Conservation (phyloP, 2,113 vertebrate species). For the Mellivora capensis region DNA sequence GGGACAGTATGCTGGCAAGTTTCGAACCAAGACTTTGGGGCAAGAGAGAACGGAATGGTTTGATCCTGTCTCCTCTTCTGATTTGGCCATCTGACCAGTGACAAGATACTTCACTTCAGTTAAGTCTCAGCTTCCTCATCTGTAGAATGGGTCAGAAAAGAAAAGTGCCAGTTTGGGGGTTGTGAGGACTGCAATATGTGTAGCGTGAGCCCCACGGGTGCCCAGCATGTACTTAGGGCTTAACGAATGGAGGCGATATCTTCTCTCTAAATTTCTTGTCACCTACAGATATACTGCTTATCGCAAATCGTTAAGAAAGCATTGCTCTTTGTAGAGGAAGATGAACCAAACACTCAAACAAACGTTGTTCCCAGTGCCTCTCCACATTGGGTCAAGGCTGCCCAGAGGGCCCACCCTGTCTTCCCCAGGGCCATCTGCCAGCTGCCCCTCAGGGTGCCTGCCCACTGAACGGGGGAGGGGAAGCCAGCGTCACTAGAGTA, state of each 20-base stretch:
- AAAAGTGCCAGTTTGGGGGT: not conserved
- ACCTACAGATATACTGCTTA: not conserved
- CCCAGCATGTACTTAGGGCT: not conserved
- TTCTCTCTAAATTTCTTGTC: not conserved
- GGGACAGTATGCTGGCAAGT: not conserved
- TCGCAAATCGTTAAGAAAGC: not conserved
- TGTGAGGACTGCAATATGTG: not conserved
- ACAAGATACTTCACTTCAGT: not conserved
- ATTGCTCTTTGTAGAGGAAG: not conserved
- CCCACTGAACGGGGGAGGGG: not conserved
- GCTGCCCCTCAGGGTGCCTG: not conserved
- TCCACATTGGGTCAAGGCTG: not conserved
- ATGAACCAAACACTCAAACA: not conserved
- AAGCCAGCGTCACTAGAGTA: not conserved
- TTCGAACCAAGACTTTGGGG: not conserved
- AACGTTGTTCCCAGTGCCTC: not conserved
- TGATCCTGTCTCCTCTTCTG: not conserved
- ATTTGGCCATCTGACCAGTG: not conserved
- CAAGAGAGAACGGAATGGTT: not conserved
- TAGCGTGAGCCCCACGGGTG: not conserved
- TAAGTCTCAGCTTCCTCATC: not conserved
- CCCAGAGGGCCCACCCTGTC: not conserved
- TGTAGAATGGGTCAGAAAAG: not conserved
- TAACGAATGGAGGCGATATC: not conserved
- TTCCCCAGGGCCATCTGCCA: not conserved